A percentile compares a stretch with the other conserved stretches of the same genome.
These are phyloP conservation scores for Melolontha melolontha DNA, from an alignment of 2,888 invertebrate species.

Conservation along the genomic window DNA sequence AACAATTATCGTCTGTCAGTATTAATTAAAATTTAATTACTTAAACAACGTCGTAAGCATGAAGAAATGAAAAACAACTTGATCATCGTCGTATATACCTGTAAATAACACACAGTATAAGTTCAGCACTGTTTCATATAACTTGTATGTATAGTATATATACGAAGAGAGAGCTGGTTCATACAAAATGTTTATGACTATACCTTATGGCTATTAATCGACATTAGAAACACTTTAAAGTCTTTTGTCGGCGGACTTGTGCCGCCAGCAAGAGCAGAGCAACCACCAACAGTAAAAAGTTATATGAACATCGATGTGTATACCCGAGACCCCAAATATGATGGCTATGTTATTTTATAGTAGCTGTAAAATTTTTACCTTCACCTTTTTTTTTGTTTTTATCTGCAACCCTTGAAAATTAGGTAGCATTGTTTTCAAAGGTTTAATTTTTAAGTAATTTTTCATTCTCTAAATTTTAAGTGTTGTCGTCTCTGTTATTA, in stretches of 20 bases:
- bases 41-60: constrained; percentile 1
- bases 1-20: constrained; percentile 15
- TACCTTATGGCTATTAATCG: constrained; percentile 58
- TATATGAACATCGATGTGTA: constrained; percentile 4
- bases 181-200: constrained; percentile 52
- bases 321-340: constrained; percentile 13
- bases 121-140: neutral
- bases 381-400: constrained; percentile 8
- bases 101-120: neutral
- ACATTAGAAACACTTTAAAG: constrained; percentile 62
- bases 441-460: constrained; percentile 11
- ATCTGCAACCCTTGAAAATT: constrained; percentile 19
- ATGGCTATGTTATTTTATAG: constrained; percentile 33
- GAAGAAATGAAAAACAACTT: constrained; percentile 7
- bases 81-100: neutral
- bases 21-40: constrained; percentile 24
- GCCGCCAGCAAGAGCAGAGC: constrained; percentile 31
- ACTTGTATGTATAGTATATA: neutral
- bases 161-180: constrained; percentile 48
- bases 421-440: constrained; percentile 31
- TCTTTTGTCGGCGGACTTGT: constrained; percentile 57
- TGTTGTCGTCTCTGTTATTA: neutral
- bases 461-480: neutral
- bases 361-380: constrained; percentile 36
- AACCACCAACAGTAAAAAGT: constrained; percentile 24